Conservation (phyloP, 2,797 vertebrate species). For the Alca torda region DNA sequence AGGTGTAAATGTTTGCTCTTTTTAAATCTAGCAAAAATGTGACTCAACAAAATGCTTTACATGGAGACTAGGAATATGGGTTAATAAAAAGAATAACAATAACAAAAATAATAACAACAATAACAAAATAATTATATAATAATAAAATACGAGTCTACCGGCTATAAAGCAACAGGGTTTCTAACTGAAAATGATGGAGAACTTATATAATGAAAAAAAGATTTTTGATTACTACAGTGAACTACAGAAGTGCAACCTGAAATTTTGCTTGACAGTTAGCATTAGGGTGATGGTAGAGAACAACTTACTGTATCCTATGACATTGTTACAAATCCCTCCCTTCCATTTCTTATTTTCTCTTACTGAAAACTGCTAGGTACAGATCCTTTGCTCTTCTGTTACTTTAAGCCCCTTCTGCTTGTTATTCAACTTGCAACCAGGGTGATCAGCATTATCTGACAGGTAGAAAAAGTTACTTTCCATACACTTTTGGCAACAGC, state of each 20-base stretch:
- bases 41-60: neutral
- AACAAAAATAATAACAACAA: neutral
- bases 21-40: neutral
- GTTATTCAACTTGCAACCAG: neutral
- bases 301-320: neutral
- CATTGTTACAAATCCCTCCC: neutral
- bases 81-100: neutral
- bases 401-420: neutral
- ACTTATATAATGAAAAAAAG: neutral
- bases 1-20: neutral
- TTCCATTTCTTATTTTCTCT: neutral
- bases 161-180: neutral
- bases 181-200: neutral
- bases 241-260: neutral
- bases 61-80: neutral
- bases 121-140: neutral
- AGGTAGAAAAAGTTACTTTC: neutral
- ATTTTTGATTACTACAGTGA: accelerated
- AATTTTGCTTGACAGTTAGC: neutral
- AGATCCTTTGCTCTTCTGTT: neutral
- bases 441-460: neutral
- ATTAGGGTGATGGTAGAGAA: neutral
- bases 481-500: neutral
- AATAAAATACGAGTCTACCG: neutral
- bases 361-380: neutral